phyloP scores from a whole-genome alignment of 2,888 invertebrate species.

The Sipha maydis region DNA sequence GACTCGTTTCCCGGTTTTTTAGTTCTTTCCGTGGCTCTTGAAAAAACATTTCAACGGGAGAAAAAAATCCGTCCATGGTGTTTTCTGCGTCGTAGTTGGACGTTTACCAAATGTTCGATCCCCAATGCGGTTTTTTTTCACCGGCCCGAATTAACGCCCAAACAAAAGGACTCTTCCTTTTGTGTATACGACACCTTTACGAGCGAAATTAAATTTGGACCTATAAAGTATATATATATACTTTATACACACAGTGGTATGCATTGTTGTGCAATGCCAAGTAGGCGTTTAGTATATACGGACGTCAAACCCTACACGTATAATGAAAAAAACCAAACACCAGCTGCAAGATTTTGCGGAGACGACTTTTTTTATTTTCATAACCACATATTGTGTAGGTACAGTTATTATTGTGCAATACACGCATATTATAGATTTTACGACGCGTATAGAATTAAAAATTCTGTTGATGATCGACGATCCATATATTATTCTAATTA shows the following conservation, averaged over 20 bases:
- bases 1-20: not conserved
- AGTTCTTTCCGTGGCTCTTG: not conserved
- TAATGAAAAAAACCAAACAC: constrained; percentile 6
- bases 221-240: constrained; percentile 20
- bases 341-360: constrained; percentile 28
- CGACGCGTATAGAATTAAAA: not conserved
- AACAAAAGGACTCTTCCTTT: constrained; percentile 20
- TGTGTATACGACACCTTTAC: constrained; percentile 52
- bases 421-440: not conserved
- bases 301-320: not conserved
- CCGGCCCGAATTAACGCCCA: constrained; percentile 42
- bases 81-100: not conserved
- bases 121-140: constrained; percentile 33
- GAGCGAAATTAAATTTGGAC: constrained; percentile 49
- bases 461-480: not conserved
- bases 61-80: constrained; percentile 4
- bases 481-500: not conserved
- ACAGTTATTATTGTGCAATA: not conserved
- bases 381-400: not conserved
- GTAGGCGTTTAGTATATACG: not conserved
- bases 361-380: not conserved
- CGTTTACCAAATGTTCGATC: constrained; percentile 53
- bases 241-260: not conserved
- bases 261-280: constrained; percentile 34
- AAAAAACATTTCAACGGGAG: not conserved